Evolutionary conservation across 1,140 invertebrate genomes (phyloP), one percentile per base, ranked within the genome.

Genomic region (Drosophila orena): DNA sequence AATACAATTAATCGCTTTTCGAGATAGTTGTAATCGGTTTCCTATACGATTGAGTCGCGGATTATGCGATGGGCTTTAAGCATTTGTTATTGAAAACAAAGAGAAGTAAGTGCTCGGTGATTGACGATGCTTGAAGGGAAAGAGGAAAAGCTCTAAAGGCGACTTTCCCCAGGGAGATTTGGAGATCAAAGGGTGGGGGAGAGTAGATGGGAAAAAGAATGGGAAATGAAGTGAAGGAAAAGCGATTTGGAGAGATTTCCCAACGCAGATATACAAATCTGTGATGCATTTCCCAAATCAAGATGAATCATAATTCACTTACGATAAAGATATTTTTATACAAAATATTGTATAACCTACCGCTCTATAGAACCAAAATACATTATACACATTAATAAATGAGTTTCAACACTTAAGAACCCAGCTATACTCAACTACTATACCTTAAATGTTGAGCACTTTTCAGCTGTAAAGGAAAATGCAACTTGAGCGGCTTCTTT

Each of bases 21-120:
- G 62, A 77, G 78, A 77, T 72, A 81, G 72, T 66, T 70, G 38
- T 80, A 69, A 69, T 54, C 74, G 64, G 59, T 49, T 81, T 83
- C 47, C 75, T 59, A 78, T 54, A 75, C 46, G 47, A 17, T 17
- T 47, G 70, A 72, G 65, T 62, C 55, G 75, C 74, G 68, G 62
- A 69, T 69, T 69, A 65, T 62, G 62, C 34, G n/a, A 42, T 12
- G 22, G 14, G 37, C 12, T 58, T 50, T 22, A 65, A 46, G 44
- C 24, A 54, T 27, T 35, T 65, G 42, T 46, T 65, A 30, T 44
- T 60, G n/a, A 38, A 37, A 64, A 15, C 20, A 27, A 44, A 42
- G 24, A 15, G 1, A 43, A 44, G 34, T 54, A 43, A 44, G 34
- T 54, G 50, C 17, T 34, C 14, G 37, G 17, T 55, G 37, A 42